These are phyloP conservation scores for Pyrrhosoma nymphula DNA, from an alignment of 2,888 invertebrate species.

Conservation along the genomic window DNA sequence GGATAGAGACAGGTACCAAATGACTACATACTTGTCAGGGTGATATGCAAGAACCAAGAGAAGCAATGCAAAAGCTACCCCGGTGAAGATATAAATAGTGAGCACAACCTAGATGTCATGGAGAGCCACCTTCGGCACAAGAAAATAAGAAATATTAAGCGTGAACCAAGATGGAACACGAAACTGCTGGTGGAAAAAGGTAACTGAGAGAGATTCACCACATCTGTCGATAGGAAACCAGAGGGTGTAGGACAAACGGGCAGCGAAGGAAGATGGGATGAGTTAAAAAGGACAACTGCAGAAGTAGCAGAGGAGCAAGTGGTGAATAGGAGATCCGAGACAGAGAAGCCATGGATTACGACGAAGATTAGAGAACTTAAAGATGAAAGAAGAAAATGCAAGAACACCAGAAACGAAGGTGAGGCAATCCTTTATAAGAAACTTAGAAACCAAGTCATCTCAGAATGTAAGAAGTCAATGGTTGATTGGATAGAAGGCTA, in stretches of 20 bases:
- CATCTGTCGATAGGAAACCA: neutral
- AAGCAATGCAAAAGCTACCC: neutral
- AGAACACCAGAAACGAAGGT: neutral
- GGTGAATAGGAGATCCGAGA: neutral
- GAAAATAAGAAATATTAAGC: neutral
- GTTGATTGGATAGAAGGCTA: neutral
- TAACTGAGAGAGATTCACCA: neutral
- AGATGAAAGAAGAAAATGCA: neutral
- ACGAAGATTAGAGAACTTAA: neutral
- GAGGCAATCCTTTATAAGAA: neutral
- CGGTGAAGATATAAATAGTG: neutral
- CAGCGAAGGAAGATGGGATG: neutral
- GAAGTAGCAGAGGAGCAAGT: neutral
- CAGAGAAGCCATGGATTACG: neutral
- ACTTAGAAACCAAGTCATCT: neutral
- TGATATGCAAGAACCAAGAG: neutral
- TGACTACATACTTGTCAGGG: neutral
- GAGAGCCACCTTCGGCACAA: neutral
- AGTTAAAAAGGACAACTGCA: neutral
- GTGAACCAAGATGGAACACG: neutral
- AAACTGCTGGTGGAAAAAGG: neutral
- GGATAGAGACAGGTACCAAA: neutral
- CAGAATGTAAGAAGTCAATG: neutral
- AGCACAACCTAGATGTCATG: neutral
- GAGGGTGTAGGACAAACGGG: neutral